Conservation (phyloP, 2,888 invertebrate genomes). For the Sycophila texana region DNA sequence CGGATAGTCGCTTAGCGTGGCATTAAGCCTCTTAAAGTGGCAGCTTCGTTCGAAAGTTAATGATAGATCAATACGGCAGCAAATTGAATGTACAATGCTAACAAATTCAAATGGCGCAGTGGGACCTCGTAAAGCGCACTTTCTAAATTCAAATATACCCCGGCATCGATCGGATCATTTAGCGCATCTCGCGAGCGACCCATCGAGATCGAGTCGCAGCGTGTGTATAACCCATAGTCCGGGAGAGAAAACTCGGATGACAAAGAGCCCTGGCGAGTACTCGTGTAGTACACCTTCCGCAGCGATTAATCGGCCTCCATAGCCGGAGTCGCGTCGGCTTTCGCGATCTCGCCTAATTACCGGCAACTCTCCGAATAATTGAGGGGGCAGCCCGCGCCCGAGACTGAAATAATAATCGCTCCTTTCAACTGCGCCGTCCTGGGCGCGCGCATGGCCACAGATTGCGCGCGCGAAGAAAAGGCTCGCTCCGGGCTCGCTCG, state of each 20-base stretch:
- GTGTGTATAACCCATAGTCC: neutral
- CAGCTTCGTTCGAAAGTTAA: too few relatives aligned
- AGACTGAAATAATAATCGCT: constrained; percentile 31
- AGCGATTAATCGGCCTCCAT: constrained; percentile 17
- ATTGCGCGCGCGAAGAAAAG: constrained; percentile 29
- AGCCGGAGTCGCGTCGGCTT: constrained; percentile 18
- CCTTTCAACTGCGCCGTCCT: neutral
- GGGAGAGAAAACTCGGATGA: constrained; percentile 21
- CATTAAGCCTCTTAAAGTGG: too few relatives aligned
- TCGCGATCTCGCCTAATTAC: constrained; percentile 35
- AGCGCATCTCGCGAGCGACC: neutral
- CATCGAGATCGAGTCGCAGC: neutral
- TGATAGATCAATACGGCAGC: too few relatives aligned
- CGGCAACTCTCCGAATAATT: constrained; percentile 22
- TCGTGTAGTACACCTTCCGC: neutral
- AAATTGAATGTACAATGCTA: too few relatives aligned
- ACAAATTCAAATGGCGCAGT: too few relatives aligned
- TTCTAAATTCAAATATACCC: neutral
- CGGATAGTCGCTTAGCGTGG: too few relatives aligned
- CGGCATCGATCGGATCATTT: constrained; percentile 5
- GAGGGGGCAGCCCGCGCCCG: neutral
- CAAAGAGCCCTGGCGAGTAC: constrained; percentile 7
- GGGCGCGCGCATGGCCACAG: neutral
- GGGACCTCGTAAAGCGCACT: too few relatives aligned
- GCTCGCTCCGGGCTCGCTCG: constrained; percentile 23